phyloP scores from a whole-genome alignment of 2,888 invertebrate species.

The Pterostichus madidus region DNA sequence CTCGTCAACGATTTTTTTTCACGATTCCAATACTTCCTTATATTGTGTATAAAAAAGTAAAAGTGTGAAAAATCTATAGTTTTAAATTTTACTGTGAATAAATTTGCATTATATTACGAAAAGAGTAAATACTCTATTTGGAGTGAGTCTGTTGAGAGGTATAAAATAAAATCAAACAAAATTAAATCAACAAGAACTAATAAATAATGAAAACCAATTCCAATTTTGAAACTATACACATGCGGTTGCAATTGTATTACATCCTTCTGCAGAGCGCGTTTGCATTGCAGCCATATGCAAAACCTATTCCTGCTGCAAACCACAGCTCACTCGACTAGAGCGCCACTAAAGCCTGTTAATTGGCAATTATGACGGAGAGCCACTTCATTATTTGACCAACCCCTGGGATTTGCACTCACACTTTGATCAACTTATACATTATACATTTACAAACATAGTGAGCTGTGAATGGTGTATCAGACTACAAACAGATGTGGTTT shows the following conservation, averaged over 20 bases:
- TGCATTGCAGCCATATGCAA: not conserved
- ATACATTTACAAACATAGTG: slow-evolving; percentile 24
- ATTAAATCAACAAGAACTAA: not conserved
- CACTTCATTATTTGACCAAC: slow-evolving; percentile 63
- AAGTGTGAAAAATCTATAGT: too few species aligned
- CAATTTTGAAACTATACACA: not conserved
- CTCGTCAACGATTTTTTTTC: too few species aligned
- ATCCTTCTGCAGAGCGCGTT: not conserved
- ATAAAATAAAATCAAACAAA: not conserved
- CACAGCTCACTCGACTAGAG: slow-evolving; percentile 10
- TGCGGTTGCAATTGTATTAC: not conserved
- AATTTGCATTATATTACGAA: too few species aligned
- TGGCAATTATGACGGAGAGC: slow-evolving; percentile 63
- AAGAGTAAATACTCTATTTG: too few species aligned
- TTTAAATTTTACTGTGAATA: too few species aligned
- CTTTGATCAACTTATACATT: slow-evolving; percentile 54
- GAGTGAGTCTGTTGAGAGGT: too few species aligned
- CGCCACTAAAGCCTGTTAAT: slow-evolving; percentile 59
- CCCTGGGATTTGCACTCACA: slow-evolving; percentile 29
- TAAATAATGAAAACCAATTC: not conserved
- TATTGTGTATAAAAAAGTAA: too few species aligned
- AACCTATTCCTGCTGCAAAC: not conserved
- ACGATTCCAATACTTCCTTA: too few species aligned
- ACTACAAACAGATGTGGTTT: slow-evolving; percentile 2
- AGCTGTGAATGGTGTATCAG: slow-evolving; percentile 7